Percentiles rank a stretch among this genome's conserved stretches.
These are phyloP conservation scores for Melanostigma gelatinosum DNA, from an alignment of 2,113 vertebrate genomes.

Conservation along the genomic window DNA sequence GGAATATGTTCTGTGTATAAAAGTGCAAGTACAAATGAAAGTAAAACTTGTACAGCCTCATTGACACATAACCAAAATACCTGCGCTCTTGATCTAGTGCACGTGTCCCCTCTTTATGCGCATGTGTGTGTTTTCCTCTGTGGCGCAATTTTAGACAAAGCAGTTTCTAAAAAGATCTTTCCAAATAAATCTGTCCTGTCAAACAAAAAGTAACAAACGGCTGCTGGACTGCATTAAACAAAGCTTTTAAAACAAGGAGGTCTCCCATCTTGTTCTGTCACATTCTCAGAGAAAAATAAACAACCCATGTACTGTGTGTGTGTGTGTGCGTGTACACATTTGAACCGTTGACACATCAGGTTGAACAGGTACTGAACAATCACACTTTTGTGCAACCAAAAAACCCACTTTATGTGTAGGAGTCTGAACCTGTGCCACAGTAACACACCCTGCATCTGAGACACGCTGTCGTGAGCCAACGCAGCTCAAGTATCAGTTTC, in stretches of 20 bases:
- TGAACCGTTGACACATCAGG: conserved; percentile 38
- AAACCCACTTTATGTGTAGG: background rate
- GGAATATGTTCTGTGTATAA: background rate
- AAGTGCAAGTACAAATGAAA: background rate
- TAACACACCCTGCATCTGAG: conserved; percentile 16
- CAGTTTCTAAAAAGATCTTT: conserved; percentile 27
- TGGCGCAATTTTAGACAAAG: conserved; percentile 32
- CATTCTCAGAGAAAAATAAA: conserved; percentile 30
- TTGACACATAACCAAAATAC: background rate
- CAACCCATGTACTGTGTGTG: background rate
- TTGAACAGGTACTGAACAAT: conserved; percentile 56
- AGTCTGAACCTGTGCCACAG: background rate
- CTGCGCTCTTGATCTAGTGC: background rate
- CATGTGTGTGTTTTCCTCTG: background rate
- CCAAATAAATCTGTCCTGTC: conserved; percentile 41
- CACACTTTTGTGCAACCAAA: conserved; percentile 14
- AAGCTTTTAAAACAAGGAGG: background rate
- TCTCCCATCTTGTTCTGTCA: conserved; percentile 16
- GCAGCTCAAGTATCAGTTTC: background rate
- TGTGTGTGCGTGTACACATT: conserved; percentile 4
- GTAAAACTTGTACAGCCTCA: background rate
- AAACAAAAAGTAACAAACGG: conserved; percentile 20
- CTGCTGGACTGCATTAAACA: conserved; percentile 9
- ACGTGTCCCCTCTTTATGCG: background rate
- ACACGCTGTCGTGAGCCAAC: background rate